Evolutionary conservation across 2,113 vertebrate species (phyloP).

Genomic region (Mixornis gularis): DNA sequence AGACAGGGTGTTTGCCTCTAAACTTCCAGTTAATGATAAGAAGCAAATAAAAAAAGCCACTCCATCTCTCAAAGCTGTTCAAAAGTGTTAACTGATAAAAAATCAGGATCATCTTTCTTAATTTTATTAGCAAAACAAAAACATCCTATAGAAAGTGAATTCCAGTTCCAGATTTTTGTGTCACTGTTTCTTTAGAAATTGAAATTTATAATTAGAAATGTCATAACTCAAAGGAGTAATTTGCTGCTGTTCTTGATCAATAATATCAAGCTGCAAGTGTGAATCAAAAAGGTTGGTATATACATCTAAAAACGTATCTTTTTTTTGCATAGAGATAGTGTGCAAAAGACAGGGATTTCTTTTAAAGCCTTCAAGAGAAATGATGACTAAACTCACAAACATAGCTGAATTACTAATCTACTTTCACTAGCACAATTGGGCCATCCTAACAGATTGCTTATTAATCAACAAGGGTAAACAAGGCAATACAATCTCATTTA

Average conservation of each 20-base stretch:
- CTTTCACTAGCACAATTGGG: slow-evolving; percentile 63
- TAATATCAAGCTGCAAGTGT: slow-evolving; percentile 34
- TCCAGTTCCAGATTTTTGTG: neutral
- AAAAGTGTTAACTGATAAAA: neutral
- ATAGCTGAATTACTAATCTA: slow-evolving; percentile 70
- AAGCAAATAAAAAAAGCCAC: neutral
- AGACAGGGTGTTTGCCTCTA: neutral
- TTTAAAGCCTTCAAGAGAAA: slow-evolving; percentile 69
- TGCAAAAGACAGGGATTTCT: slow-evolving; percentile 40
- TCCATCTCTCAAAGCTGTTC: neutral
- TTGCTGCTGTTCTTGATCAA: slow-evolving; percentile 31
- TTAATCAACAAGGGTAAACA: slow-evolving; percentile 80
- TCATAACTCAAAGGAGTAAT: slow-evolving; percentile 19
- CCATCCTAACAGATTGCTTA: slow-evolving; percentile 74
- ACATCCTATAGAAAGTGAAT: neutral
- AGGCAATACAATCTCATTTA: slow-evolving; percentile 76
- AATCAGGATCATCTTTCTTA: neutral
- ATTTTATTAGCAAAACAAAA: slow-evolving; percentile 50
- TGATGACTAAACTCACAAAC: slow-evolving; percentile 67
- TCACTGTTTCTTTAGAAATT: slow-evolving; percentile 14
- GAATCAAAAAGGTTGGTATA: slow-evolving; percentile 50
- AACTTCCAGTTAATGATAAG: neutral
- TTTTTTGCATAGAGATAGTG: slow-evolving; percentile 49
- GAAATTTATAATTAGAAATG: neutral
- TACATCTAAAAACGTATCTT: slow-evolving; percentile 45